phyloP scores from a whole-genome alignment of 2,797 vertebrate species.

The Cossypha dichroa region DNA sequence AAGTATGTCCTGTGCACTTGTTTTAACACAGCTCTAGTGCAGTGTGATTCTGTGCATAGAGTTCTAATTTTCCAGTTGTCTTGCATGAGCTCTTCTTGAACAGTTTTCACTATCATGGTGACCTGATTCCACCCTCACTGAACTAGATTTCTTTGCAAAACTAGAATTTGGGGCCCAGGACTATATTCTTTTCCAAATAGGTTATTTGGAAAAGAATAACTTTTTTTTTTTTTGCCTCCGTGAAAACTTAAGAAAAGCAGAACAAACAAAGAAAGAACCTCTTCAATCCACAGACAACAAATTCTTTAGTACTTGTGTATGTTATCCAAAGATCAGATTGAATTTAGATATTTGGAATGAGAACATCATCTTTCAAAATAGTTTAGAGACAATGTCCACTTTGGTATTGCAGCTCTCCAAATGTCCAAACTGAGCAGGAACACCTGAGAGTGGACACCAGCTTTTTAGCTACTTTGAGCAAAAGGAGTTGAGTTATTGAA shows the following conservation, averaged over 20 bases:
- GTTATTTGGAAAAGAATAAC: neutral
- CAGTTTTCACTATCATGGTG: neutral
- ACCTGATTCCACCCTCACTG: neutral
- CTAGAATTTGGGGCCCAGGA: neutral
- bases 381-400: neutral
- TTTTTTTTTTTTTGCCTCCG: neutral
- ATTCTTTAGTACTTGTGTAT: neutral
- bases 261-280: neutral
- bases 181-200: neutral
- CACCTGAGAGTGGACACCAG: neutral
- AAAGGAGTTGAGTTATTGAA: constrained; percentile 46
- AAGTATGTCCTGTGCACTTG: neutral
- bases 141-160: neutral
- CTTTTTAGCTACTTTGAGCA: neutral
- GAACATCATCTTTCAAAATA: neutral
- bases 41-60: neutral
- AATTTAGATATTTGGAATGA: neutral
- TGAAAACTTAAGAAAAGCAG: neutral
- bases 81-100: neutral
- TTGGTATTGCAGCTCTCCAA: neutral
- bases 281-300: neutral
- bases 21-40: neutral
- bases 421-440: neutral
- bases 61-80: neutral
- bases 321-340: neutral